Base-by-base conservation (phyloP, 2,797 vertebrate genomes). In the Crax fasciolata region DNA sequence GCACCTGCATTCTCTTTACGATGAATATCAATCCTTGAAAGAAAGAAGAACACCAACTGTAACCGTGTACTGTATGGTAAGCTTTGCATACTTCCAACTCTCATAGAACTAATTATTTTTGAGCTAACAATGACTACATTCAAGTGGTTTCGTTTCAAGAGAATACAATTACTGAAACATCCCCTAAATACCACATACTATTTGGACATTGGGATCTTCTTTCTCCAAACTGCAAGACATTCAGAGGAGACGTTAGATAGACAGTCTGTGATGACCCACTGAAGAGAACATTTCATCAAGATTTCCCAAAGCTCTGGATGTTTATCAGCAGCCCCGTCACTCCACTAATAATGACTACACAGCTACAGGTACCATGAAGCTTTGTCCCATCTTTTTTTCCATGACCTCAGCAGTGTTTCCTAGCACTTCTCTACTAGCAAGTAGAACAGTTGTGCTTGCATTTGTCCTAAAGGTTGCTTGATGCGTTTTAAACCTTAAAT, bases 1-100 rank as follows among this genome's bases (percentile, higher is more conserved):
- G 99, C 99, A 43, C 99, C 99, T 44, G 99, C 99, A 24, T 99
- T 99, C 96, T 99, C 99, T 97, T 99, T 99, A 85, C 99, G 98
- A 96, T 99, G 99, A 96, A 99, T 99, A 97, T 99, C 99, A 38
- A 99, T 99, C 98, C 99, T 99, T 95, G 65, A 76, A 93, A 66
- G 68, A 78, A 68, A 90, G 39, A 93, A 73, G 88, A 92, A 44
- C 35, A 90, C n/a, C 73, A 72, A 55, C 20, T 93, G 35, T 89
- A 90, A 78, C 58, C 68, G 85, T 1, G 4, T 25, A 51, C 15
- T 65, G 25, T 48, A 41, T 5, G 4, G 55, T 32, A 86, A 70
- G 21, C 27, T n/a, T 78, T 71, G 12, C 20, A 5, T 58, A 67
- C 79, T 82, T 49, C 43, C 57, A 74, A 9, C 17, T 77, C 46